phyloP scores from a whole-genome alignment of 1,140 invertebrate species.

The Dreissena rostriformis region DNA sequence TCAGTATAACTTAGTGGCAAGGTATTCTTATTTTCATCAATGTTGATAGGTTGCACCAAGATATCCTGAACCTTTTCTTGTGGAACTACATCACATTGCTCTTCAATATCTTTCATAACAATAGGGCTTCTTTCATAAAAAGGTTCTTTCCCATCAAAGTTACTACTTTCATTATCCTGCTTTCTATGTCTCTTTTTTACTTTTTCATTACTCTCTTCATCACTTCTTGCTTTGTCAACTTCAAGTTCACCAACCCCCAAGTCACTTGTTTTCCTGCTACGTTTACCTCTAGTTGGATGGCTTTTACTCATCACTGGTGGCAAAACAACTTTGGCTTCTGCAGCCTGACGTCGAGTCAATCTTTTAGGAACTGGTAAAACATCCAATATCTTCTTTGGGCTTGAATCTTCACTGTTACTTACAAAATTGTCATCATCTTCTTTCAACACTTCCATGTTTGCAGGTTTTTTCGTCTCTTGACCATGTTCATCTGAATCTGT shows the following conservation, averaged over 20 bases:
- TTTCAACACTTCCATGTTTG: not conserved
- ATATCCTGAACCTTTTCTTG: slow-evolving; percentile 13
- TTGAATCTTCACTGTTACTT: slow-evolving; percentile 9
- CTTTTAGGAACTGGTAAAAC: not conserved
- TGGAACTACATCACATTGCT: not conserved
- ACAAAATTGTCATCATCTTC: not conserved
- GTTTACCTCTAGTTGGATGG: slow-evolving; percentile 21
- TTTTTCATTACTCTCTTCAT: not conserved
- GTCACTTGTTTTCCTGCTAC: not conserved
- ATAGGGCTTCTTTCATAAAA: not conserved
- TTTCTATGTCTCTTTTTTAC: not conserved
- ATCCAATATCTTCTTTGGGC: too few relatives aligned
- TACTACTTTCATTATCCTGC: not conserved
- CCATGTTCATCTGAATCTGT: too few relatives aligned
- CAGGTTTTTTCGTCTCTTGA: too few relatives aligned
- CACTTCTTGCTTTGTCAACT: not conserved
- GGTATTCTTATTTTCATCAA: slow-evolving; percentile 44
- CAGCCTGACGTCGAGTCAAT: slow-evolving; percentile 46
- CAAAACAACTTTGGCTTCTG: slow-evolving; percentile 40
- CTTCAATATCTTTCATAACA: not conserved
- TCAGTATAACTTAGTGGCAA: not conserved
- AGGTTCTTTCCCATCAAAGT: not conserved
- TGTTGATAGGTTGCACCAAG: not conserved
- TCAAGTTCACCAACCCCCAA: not conserved
- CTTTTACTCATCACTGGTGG: slow-evolving; percentile 49